Percentiles rank a stretch among this genome's conserved stretches.
Evolutionary conservation across 1,140 invertebrate species (phyloP).

Genomic region (Diprion similis): DNA sequence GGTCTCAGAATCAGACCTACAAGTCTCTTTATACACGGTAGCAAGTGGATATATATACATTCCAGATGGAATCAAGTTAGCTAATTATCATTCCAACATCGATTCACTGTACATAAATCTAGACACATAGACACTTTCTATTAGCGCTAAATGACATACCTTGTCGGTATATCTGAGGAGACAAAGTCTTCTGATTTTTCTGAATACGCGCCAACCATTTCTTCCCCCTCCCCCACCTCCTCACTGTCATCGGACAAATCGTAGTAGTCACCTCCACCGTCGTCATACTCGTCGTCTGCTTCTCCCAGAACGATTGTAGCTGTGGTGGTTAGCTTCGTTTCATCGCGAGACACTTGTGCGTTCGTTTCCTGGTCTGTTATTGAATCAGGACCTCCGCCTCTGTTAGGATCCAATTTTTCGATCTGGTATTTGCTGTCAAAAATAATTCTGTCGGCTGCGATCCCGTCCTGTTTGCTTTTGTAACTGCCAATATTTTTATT

Average conservation of each 20-base stretch:
- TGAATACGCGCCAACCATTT: neutral
- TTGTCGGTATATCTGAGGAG: neutral
- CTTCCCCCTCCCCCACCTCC: neutral
- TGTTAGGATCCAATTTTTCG: neutral
- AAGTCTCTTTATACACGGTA: no score
- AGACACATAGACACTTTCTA: no score
- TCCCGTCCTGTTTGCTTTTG: neutral
- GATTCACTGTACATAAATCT: no score
- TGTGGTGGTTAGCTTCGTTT: neutral
- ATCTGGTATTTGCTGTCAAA: conserved; percentile 11
- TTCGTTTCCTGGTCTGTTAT: neutral
- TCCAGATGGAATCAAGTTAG: no score
- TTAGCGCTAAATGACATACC: neutral
- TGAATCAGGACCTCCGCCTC: neutral
- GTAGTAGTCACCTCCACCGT: neutral
- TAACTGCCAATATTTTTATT: neutral
- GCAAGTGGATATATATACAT: no score
- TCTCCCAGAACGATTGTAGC: neutral
- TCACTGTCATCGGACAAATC: conserved; percentile 1
- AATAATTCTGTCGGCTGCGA: neutral
- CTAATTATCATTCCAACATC: no score
- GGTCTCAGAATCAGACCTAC: no score
- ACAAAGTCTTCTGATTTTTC: neutral
- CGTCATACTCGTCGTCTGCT: neutral
- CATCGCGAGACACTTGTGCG: neutral